phyloP scores from a whole-genome alignment of 2,888 invertebrate species.

The Eupithecia vulgata region DNA sequence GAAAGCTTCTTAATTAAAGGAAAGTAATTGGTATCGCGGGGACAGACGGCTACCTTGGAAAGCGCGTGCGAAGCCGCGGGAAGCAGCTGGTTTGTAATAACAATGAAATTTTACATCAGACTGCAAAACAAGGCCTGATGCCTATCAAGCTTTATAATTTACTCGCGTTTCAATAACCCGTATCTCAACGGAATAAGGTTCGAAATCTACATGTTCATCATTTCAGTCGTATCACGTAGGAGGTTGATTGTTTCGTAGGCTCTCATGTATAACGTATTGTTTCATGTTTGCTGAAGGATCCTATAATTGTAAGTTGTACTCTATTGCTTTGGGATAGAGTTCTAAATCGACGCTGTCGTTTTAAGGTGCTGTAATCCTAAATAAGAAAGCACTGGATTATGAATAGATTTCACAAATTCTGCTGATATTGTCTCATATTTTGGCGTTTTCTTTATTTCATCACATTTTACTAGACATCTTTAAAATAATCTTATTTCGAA shows the following conservation, averaged over 20 bases:
- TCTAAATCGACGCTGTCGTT: conserved; percentile 2
- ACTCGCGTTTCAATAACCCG: not conserved
- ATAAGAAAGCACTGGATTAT: conserved; percentile 11
- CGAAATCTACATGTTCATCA: conserved; percentile 10
- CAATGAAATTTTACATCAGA: not conserved
- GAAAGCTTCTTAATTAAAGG: too few relatives aligned
- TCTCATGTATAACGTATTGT: conserved; percentile 57
- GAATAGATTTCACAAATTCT: not conserved
- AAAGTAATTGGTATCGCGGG: too few relatives aligned
- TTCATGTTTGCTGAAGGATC: conserved; percentile 50
- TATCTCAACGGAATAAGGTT: not conserved
- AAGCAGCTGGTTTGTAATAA: too few relatives aligned
- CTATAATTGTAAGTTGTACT: conserved; percentile 29
- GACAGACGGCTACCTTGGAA: too few relatives aligned
- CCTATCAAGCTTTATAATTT: conserved; percentile 5
- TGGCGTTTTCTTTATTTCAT: not conserved
- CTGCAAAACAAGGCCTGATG: not conserved
- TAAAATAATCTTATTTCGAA: not conserved
- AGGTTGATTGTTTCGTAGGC: conserved; percentile 63
- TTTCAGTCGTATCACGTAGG: conserved; percentile 52
- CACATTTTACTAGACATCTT: not conserved
- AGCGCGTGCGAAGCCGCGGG: too few relatives aligned
- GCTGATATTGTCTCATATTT: not conserved
- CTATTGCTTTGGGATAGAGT: conserved; percentile 9
- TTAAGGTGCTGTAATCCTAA: not conserved